phyloP scores from a whole-genome alignment of 2,888 invertebrate genomes.

The Aspidapion aeneum region DNA sequence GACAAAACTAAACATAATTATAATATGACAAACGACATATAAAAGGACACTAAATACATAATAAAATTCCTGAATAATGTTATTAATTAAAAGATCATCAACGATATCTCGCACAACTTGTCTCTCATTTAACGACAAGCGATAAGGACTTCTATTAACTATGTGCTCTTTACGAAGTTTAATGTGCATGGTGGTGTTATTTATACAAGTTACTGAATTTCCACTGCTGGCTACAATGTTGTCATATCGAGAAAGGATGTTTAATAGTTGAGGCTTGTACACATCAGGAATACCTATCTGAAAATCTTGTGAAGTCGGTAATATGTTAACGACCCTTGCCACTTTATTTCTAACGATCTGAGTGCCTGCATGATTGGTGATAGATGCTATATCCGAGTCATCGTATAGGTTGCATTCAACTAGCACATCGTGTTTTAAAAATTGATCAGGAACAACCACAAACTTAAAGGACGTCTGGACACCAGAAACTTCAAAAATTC shows the following conservation, averaged over 20 bases:
- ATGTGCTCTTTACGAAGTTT: slow-evolving; percentile 13
- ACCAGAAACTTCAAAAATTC: not conserved
- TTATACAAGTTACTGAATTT: slow-evolving; percentile 11
- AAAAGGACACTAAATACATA: no score
- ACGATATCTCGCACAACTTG: no score
- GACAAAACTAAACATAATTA: no score
- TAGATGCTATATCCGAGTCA: slow-evolving; percentile 8
- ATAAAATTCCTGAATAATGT: no score
- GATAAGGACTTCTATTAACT: no score
- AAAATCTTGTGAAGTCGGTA: not conserved
- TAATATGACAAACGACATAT: no score
- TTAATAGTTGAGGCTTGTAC: not conserved
- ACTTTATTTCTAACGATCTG: no score
- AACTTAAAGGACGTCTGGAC: not conserved
- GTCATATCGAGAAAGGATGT: slow-evolving; percentile 7
- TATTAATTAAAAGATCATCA: no score
- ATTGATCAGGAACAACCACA: slow-evolving; percentile 4
- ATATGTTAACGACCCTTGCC: not conserved
- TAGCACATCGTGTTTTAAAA: slow-evolving; percentile 5
- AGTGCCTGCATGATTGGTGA: slow-evolving; percentile 6
- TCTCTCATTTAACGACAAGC: no score
- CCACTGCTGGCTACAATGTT: slow-evolving; percentile 10
- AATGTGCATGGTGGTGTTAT: slow-evolving; percentile 16
- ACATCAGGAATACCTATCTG: slow-evolving; percentile 5
- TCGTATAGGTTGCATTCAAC: slow-evolving; percentile 13